These are phyloP conservation scores for Meteorus colon DNA, from an alignment of 2,888 invertebrate genomes.

Conservation along the genomic window DNA sequence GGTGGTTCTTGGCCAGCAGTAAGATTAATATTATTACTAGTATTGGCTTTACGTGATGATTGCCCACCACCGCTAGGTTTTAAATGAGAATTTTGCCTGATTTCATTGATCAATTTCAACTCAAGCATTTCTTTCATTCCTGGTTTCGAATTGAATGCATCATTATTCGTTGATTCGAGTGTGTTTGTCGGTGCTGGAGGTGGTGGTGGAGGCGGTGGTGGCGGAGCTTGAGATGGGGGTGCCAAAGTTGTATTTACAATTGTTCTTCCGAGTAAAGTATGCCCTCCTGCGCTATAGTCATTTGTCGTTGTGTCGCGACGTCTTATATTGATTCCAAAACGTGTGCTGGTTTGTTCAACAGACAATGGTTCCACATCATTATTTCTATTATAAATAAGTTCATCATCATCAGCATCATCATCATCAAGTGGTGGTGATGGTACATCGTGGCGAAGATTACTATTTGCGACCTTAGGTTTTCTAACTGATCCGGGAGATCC, in stretches of 20 bases:
- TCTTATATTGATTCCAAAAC: conserved; percentile 82
- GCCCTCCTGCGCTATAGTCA: conserved; percentile 70
- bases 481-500: neutral
- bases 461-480: neutral
- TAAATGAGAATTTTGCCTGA: conserved; percentile 84
- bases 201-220: conserved; percentile 63
- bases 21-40: conserved; percentile 53
- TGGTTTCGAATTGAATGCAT: conserved; percentile 73
- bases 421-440: conserved; percentile 41
- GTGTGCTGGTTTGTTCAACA: conserved; percentile 82
- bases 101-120: conserved; percentile 86
- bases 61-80: conserved; percentile 74
- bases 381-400: neutral
- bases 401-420: conserved; percentile 25
- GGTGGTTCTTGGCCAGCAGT: conserved; percentile 59
- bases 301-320: conserved; percentile 78
- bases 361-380: conserved; percentile 76
- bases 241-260: conserved; percentile 72
- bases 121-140: conserved; percentile 89
- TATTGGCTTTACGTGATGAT: conserved; percentile 49
- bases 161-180: conserved; percentile 57
- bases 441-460: neutral
- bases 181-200: conserved; percentile 70
- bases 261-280: conserved; percentile 76
- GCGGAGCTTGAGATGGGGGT: conserved; percentile 72